These are phyloP conservation scores for Drosophila anomelani DNA, from an alignment of 2,888 invertebrate genomes.

Conservation along the genomic window DNA sequence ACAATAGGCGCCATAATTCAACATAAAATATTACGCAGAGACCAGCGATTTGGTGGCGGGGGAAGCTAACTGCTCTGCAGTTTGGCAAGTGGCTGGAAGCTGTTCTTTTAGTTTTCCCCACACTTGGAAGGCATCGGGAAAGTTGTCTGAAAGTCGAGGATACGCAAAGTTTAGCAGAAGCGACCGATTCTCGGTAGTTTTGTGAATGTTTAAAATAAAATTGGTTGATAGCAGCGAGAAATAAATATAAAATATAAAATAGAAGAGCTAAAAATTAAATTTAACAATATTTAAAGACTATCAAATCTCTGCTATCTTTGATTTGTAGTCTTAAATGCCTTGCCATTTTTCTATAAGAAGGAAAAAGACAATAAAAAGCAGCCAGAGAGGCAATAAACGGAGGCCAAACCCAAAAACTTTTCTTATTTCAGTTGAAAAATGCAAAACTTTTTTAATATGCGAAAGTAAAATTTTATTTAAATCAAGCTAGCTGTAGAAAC, in stretches of 20 bases:
- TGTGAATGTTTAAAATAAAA: neutral
- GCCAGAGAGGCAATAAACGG: conserved; percentile 14
- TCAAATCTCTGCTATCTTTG: conserved; percentile 3
- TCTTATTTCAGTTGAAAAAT: conserved; percentile 77
- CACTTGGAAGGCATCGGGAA: conserved; percentile 28
- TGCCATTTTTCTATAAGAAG: conserved; percentile 23
- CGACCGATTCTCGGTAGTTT: neutral
- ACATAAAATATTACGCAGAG: conserved; percentile 72
- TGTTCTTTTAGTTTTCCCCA: conserved; percentile 36
- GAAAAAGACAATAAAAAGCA: conserved; percentile 38
- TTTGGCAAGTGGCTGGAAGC: conserved; percentile 37
- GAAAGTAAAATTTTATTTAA: conserved; percentile 78
- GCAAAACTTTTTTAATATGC: conserved; percentile 78
- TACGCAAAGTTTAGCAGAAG: conserved; percentile 1
- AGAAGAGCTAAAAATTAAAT: neutral
- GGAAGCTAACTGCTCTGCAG: conserved; percentile 33
- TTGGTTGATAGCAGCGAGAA: neutral
- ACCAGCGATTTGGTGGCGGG: conserved; percentile 39
- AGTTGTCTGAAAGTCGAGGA: conserved; percentile 19
- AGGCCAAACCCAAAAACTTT: conserved; percentile 61
- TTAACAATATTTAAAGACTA: no score
- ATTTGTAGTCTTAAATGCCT: conserved; percentile 28
- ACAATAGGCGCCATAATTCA: conserved; percentile 74
- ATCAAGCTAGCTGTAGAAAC: conserved; percentile 67
- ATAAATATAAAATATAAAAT: no score